Conservation (phyloP, 2,888 invertebrate genomes). For the Lasioglossum morio region DNA sequence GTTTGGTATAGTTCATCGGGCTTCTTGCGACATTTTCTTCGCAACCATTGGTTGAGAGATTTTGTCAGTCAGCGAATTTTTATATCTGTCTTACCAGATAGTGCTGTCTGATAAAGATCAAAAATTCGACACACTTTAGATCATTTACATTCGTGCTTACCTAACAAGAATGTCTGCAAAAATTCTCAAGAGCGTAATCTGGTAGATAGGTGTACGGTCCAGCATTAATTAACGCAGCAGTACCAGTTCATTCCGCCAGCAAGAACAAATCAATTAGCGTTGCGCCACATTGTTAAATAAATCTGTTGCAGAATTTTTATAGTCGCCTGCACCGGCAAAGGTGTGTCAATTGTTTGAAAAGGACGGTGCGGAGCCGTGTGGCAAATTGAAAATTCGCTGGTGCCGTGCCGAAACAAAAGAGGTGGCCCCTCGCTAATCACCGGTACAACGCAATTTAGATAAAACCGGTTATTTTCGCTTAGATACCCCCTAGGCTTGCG, state of each 20-base stretch:
- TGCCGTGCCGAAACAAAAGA: neutral
- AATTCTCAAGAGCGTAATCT: neutral
- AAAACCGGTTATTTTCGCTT: conserved; percentile 52
- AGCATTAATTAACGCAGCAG: neutral
- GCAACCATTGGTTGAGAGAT: neutral
- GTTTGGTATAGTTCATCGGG: too few species aligned
- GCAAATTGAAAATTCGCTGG: conserved; percentile 24
- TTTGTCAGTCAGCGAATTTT: too few species aligned
- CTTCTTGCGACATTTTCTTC: neutral
- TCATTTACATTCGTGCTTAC: neutral
- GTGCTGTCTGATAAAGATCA: neutral
- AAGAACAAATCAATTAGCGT: neutral
- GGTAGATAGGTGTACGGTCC: neutral
- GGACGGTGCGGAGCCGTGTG: neutral
- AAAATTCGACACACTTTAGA: neutral
- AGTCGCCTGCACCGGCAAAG: neutral
- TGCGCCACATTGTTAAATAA: neutral
- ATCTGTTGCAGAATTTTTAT: neutral
- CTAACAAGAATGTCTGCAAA: neutral
- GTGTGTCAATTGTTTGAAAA: neutral
- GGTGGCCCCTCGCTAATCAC: conserved; percentile 31
- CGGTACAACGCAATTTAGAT: conserved; percentile 53
- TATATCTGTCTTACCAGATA: too few species aligned
- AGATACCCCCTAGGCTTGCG: conserved; percentile 21
- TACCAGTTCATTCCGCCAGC: neutral